Percentiles rank a stretch among this genome's conserved stretches.
Conservation (phyloP, 2,797 vertebrate species). For the Oreonectes daqikongensis region DNA sequence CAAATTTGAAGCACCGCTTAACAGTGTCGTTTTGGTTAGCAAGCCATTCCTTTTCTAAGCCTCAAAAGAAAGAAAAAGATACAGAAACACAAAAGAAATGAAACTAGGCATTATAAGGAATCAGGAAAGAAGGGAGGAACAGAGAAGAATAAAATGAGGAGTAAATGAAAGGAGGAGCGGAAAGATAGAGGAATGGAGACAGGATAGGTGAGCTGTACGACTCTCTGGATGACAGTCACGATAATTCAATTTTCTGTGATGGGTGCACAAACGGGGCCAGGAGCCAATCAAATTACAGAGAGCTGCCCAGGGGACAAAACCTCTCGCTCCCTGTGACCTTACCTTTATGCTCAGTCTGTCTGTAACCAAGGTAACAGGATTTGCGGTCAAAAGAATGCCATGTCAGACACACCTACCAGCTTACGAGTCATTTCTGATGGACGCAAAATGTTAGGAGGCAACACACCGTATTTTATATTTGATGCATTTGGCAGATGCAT, state of each 20-base stretch:
- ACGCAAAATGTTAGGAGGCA: slow-evolving; percentile 21
- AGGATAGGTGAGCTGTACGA: slow-evolving; percentile 3
- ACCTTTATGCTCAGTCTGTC: slow-evolving; percentile 36
- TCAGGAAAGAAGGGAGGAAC: slow-evolving; percentile 1
- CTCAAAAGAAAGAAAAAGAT: neutral
- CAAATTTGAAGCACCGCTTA: neutral
- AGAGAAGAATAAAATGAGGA: neutral
- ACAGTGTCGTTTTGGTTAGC: neutral
- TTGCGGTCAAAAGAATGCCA: slow-evolving; percentile 39
- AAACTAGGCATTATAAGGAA: neutral
- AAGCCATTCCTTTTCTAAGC: neutral
- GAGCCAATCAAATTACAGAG: slow-evolving; percentile 48
- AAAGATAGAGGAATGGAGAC: slow-evolving; percentile 17
- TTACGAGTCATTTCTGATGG: slow-evolving; percentile 22
- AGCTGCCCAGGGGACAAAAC: slow-evolving; percentile 23
- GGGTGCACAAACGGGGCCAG: slow-evolving; percentile 34
- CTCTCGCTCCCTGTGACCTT: slow-evolving; percentile 25
- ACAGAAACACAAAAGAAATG: neutral
- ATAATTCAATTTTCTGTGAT: slow-evolving; percentile 42
- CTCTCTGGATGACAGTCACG: slow-evolving; percentile 31
- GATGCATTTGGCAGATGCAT: no score
- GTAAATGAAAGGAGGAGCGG: slow-evolving; percentile 18
- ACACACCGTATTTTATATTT: no score
- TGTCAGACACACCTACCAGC: slow-evolving; percentile 35
- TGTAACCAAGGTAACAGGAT: slow-evolving; percentile 44